Conservation (phyloP, 2,888 invertebrate species). For the Xestia sexstrigata region DNA sequence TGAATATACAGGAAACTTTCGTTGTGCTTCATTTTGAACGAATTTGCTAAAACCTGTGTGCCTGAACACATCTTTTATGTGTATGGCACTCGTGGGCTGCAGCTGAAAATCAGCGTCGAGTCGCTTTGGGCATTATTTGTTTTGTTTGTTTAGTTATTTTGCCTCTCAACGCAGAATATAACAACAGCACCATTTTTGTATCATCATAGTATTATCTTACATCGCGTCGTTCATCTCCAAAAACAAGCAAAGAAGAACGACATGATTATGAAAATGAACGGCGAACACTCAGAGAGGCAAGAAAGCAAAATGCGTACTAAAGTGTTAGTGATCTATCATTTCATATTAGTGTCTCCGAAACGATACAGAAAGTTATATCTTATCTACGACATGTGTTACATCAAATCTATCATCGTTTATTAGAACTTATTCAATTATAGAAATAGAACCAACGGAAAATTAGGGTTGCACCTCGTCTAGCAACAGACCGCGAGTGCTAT, state of each 20-base stretch:
- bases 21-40: not conserved
- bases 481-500: too few species aligned
- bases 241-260: not conserved
- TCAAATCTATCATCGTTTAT: slow-evolving; percentile 6
- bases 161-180: too few species aligned
- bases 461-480: not conserved
- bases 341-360: slow-evolving; percentile 15
- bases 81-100: too few species aligned
- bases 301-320: not conserved
- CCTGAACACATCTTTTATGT: not conserved
- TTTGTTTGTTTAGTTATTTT: too few species aligned
- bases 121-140: too few species aligned
- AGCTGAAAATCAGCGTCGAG: too few species aligned
- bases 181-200: too few species aligned
- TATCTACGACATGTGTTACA: slow-evolving; percentile 3
- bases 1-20: not conserved
- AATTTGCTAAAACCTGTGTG: not conserved
- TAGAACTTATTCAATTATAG: not conserved
- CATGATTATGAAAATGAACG: not conserved
- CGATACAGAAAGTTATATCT: slow-evolving; percentile 11
- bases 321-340: slow-evolving; percentile 26
- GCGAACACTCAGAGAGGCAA: not conserved
- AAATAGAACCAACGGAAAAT: not conserved
- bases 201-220: not conserved
- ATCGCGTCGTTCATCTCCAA: not conserved